Base-by-base conservation (phyloP, 2,888 invertebrate species). In the Pachymerium ferrugineum region DNA sequence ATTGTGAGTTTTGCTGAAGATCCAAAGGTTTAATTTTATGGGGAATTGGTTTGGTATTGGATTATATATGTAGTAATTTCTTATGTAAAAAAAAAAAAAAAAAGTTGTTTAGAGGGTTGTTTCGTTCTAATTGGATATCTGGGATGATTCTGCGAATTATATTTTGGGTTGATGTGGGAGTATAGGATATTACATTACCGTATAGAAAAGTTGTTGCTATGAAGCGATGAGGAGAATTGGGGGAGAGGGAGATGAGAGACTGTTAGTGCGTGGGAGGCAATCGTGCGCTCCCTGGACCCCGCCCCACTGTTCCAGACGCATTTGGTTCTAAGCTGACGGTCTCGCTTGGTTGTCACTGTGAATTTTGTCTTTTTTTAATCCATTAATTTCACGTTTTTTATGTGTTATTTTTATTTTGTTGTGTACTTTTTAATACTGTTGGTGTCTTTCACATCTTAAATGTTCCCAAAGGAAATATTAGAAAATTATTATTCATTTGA, bases 231-330 rank as follows among this genome's bases (percentile, higher is more conserved):
- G 25, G 28, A 62, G 62, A 14, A 28, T 47, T 19, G 3, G 22
- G 62, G 8, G 1, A 5, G 54, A 22, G 1, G 25, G 25, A 19
- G 22, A 22, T 19, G 47, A 28, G 62, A 16, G 47, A 62, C 28
- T 62, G 62, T 62, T 62, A 22, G 62, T 62, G 62, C 62, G 62
- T 62, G 62, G 62, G 62, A 62, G 62, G 62, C 62, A 62, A 62
- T 28, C 22, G 62, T 62, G 62, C 62, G 62, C 62, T 62, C 62
- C 62, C 62, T 62, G 62, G 12, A 28, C 62, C 62, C 62, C 62
- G 62, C 62, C 62, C 62, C 25, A 62, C 62, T 28, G 62, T 62
- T 62, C 62, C 62, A 62, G 62, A 62, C 62, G 62, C 62, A 62
- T 62, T 62, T 62, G 62, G 62, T 28, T 38, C 38, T 62, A 25